Conservation (phyloP, 2,797 vertebrate genomes). For the Melanotaenia nigrans region DNA sequence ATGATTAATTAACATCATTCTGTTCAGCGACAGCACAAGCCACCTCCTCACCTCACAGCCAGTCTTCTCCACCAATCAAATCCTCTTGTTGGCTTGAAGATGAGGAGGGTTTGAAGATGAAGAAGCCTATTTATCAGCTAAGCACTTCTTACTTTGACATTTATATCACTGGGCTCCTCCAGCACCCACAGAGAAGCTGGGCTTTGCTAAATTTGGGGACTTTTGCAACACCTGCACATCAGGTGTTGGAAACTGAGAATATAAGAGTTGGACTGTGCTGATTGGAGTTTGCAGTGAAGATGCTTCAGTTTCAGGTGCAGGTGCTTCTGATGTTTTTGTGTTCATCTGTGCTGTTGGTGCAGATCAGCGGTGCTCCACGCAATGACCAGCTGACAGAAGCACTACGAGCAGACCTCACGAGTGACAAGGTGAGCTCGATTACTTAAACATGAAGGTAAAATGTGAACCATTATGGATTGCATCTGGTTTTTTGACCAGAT, state of each 20-base stretch:
- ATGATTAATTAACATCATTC: conserved; percentile 43
- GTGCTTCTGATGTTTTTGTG: conserved; percentile 65
- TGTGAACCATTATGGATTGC: neutral
- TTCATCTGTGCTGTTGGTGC: conserved; percentile 59
- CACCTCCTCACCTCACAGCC: conserved; percentile 21
- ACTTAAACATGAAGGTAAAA: neutral
- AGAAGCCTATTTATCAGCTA: conserved; percentile 66
- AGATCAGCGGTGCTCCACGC: conserved; percentile 56
- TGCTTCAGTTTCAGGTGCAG: conserved; percentile 71
- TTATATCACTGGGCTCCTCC: neutral
- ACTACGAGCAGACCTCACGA: conserved; percentile 51
- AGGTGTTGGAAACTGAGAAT: fast-evolving
- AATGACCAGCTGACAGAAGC: conserved; percentile 58
- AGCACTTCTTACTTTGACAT: neutral
- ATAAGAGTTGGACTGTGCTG: neutral
- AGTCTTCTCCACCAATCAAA: conserved; percentile 72
- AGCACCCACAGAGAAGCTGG: neutral
- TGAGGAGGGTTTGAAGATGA: conserved; percentile 59
- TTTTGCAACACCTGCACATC: neutral
- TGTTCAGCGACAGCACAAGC: conserved; percentile 35
- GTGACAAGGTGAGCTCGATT: conserved; percentile 68
- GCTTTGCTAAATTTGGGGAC: neutral
- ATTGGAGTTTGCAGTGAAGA: conserved; percentile 43
- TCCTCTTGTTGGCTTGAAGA: conserved; percentile 38
- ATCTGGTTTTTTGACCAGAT: neutral